Evolutionary conservation across 92 coral and sea anemone genomes (phyloP).

Genomic region (Zoanthus solanderi): DNA sequence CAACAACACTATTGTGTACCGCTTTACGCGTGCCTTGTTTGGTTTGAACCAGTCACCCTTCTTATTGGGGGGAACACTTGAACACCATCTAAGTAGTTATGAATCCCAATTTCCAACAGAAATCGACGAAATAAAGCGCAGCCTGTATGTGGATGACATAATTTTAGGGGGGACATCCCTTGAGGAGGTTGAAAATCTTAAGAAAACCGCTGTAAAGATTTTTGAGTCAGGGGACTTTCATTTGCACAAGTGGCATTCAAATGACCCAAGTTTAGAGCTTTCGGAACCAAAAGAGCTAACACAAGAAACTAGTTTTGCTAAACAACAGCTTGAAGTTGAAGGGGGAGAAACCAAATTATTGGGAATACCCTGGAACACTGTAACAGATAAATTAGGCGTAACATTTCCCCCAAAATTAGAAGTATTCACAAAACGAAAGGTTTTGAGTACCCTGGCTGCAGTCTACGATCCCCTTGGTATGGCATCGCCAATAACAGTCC

Average conservation of each 20-base stretch:
- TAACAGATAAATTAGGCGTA: background rate
- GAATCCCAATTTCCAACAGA: conserved; percentile 2
- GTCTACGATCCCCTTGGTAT: too few species aligned
- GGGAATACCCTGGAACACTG: background rate
- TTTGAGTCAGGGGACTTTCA: background rate
- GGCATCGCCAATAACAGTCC: too few species aligned
- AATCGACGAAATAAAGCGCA: background rate
- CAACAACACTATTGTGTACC: background rate
- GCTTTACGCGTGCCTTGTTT: background rate
- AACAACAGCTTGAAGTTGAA: background rate
- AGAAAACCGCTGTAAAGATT: background rate
- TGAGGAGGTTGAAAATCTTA: background rate
- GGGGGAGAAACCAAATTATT: background rate
- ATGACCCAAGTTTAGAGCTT: background rate
- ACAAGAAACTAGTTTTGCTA: background rate
- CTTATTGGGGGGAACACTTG: background rate
- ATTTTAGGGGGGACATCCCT: background rate
- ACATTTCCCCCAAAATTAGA: background rate
- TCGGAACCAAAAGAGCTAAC: background rate
- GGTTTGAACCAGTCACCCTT: background rate
- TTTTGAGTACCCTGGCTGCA: background rate
- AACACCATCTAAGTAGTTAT: background rate
- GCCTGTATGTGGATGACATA: background rate
- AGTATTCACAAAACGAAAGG: background rate
- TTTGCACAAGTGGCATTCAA: background rate